Percentiles rank a stretch among this genome's conserved stretches.
Evolutionary conservation across 2,888 invertebrate genomes (phyloP).

Genomic region (Brenthis ino): DNA sequence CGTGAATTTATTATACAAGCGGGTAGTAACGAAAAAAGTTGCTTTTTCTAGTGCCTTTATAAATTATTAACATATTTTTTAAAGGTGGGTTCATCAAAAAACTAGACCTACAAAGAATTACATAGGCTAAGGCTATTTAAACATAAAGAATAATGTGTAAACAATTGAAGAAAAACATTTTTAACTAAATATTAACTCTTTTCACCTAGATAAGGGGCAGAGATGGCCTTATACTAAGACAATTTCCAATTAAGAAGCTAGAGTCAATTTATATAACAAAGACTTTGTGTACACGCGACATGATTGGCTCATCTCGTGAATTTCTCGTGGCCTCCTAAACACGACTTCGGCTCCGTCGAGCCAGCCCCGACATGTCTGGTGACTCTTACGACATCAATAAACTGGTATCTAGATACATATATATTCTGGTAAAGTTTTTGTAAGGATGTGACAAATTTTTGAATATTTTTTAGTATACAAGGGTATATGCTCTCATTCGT

Average conservation of each 20-base stretch:
- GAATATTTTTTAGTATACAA: neutral
- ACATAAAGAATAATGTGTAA: neutral
- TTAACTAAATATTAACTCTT: conserved; percentile 30
- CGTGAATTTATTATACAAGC: too few relatives aligned
- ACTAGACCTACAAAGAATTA: too few relatives aligned
- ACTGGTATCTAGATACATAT: conserved; percentile 49
- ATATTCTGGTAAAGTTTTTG: conserved; percentile 49
- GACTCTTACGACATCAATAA: conserved; percentile 51
- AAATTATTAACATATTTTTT: too few relatives aligned
- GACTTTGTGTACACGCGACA: conserved; percentile 56
- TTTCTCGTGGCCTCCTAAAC: conserved; percentile 64
- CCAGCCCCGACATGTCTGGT: conserved; percentile 56
- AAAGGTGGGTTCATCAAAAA: too few relatives aligned
- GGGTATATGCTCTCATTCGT: too few relatives aligned
- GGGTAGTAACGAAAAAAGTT: too few relatives aligned
- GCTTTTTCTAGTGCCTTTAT: too few relatives aligned
- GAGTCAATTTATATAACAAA: conserved; percentile 75
- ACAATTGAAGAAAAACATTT: conserved; percentile 38
- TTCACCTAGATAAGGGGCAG: conserved; percentile 3
- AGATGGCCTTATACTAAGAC: conserved; percentile 40
- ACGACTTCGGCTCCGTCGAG: conserved; percentile 46
- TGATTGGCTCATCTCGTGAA: conserved; percentile 64
- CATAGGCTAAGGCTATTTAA: too few relatives aligned
- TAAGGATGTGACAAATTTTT: neutral
- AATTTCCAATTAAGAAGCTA: conserved; percentile 49